Base-by-base conservation (phyloP, 2,888 invertebrate genomes). In the Aproaerema taeniolella region DNA sequence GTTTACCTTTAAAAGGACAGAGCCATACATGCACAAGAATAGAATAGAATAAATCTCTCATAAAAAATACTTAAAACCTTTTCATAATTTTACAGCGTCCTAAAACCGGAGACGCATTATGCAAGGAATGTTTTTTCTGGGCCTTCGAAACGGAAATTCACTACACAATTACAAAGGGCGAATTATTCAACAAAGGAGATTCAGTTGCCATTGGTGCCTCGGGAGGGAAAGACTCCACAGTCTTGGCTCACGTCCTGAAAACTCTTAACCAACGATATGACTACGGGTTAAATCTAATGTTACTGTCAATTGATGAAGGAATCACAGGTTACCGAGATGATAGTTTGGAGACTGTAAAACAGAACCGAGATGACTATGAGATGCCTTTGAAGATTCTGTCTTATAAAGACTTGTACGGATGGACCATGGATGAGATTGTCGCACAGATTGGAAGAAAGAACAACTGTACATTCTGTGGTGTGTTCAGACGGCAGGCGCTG, bases 381-480 rank as follows among this genome's bases (percentile, higher is more conserved):
- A 92, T 99, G 85, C 93, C 97, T 1, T 82, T 99, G 28, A 97
- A 95, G 86, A 96, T 99, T 45, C 87, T 99, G 5, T 98, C 98
- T 0, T 99, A 99, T 67, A 94, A 98, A 83, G 97, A 99, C 57
- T 85, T 99, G 2, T 99, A 99, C 85, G 98, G 98, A 0, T 99
- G 99, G 99, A 98, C 99, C 2, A 98, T 98, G 98, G 99, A 99
- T 85, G 94, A 94, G 61, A 99, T 99, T 71, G 99, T 99, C 0
- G 89, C 89, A 30, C 92, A 93, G 74, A 93, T 94, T 61, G 89
- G 89, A 0, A 90, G 93, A 39, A 97, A 96, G 67, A 99, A 98
- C 75, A 99, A 99, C 77, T 99, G 99, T 53, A 97, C 97, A 5
- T 97, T 97, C 69, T 97, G 97, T 86, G 97, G 97, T 7, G 97